These are phyloP conservation scores for Apamea crenata DNA, from an alignment of 2,888 invertebrate species.

Conservation along the genomic window DNA sequence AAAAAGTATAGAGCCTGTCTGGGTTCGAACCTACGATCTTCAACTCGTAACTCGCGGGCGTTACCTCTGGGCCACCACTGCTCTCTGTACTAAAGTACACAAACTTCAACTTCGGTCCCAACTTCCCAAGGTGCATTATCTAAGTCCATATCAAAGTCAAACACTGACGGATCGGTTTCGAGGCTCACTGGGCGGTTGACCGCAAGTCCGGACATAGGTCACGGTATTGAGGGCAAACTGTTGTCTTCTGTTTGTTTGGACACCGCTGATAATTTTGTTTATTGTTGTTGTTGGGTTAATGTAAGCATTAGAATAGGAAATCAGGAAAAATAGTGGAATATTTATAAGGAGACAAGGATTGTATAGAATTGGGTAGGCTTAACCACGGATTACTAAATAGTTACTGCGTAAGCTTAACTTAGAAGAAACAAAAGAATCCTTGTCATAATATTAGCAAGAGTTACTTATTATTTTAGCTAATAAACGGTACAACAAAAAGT, in stretches of 20 bases:
- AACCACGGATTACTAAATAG: too few species aligned
- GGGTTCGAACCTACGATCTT: too few species aligned
- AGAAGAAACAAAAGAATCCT: background rate
- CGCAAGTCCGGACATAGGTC: slow-evolving; percentile 46
- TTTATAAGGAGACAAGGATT: background rate
- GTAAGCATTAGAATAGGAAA: background rate
- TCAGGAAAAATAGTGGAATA: background rate
- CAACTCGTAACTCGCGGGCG: too few species aligned
- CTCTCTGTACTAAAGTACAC: background rate
- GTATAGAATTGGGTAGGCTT: background rate
- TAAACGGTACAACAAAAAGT: background rate
- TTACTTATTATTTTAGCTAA: background rate
- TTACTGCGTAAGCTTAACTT: too few species aligned
- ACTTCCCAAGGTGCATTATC: slow-evolving; percentile 26
- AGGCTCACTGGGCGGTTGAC: slow-evolving; percentile 20
- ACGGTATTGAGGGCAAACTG: slow-evolving; percentile 34
- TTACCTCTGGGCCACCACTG: too few species aligned
- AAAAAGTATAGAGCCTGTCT: too few species aligned
- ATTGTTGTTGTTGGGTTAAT: background rate
- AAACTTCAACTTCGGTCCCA: background rate
- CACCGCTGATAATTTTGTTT: slow-evolving; percentile 16
- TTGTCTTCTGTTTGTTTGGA: slow-evolving; percentile 27
- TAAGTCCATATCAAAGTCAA: slow-evolving; percentile 50
- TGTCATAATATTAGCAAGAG: background rate
- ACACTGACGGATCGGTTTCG: slow-evolving; percentile 29